Percentiles rank a stretch among this genome's conserved stretches.
Conservation (phyloP, 1,140 invertebrate species). For the Paraescarpia echinospica region DNA sequence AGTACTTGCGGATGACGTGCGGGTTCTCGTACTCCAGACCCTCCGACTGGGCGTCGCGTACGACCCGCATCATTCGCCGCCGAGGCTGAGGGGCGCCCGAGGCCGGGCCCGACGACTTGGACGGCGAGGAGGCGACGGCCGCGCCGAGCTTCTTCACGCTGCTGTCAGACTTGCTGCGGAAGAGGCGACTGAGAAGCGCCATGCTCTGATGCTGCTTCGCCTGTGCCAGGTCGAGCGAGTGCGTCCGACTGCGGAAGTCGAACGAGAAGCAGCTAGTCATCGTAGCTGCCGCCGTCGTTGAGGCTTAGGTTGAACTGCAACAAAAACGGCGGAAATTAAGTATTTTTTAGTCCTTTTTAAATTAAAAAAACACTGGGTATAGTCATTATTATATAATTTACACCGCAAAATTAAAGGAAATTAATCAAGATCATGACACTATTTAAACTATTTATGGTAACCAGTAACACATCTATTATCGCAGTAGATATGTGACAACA, state of each 20-base stretch:
- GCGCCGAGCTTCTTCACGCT: neutral
- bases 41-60: slow-evolving; percentile 7
- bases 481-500: no score
- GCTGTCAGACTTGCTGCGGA: slow-evolving; percentile 18
- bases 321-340: neutral
- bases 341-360: no score
- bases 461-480: no score
- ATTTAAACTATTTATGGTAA: no score
- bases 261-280: slow-evolving; percentile 11
- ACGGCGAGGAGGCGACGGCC: neutral
- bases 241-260: slow-evolving; percentile 20
- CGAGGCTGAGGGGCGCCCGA: neutral
- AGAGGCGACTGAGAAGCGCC: slow-evolving; percentile 9
- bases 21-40: slow-evolving; percentile 25
- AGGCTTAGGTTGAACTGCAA: neutral
- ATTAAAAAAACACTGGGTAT: neutral
- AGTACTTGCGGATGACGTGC: slow-evolving; percentile 23
- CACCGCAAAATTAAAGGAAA: no score
- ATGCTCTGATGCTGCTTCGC: slow-evolving; percentile 4
- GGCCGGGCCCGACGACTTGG: neutral
- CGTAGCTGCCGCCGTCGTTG: neutral
- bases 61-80: slow-evolving; percentile 9
- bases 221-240: slow-evolving; percentile 18
- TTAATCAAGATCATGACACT: no score
- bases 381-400: neutral